Evolutionary conservation across 2,113 vertebrate species (phyloP), one percentile per base, ranked within the genome.

Genomic region (Meriones unguiculatus): DNA sequence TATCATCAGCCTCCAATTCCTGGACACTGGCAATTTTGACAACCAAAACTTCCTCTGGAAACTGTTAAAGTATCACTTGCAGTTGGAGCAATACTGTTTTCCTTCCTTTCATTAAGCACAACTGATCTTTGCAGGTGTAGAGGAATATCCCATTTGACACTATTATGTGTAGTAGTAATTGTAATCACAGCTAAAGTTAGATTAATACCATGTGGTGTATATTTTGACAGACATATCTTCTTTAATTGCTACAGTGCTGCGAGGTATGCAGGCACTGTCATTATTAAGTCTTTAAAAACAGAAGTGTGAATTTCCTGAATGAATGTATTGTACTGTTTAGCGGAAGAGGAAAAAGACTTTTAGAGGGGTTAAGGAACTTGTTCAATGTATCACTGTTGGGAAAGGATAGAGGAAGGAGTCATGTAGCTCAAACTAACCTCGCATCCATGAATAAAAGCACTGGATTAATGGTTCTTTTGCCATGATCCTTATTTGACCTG

Each of bases 141-240:
- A 50, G 82, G 38, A 86, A 8, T 18, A 67, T 95, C 80, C 76
- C 7, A 85, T 81, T 96, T 64, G 75, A 91, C 12, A 87, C 3
- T 59, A 57, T 69, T 22, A 77, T 3, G 10, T 72, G 28, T 52
- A 81, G 80, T 28, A 87, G 7, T 89, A 84, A 41, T 52, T 80
- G 54, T 75, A n/a, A 72, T 73, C 77, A 62, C 59, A 93, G n/a
- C 50, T 64, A 87, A 94, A 82, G n/a, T 86, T 73, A 80, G 91
- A 92, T 92, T 89, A 57, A 65, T 84, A 72, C 52, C 50, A 87
- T 38, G 17, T 8, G 22, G 67, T 90, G 59, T 78, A 38, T 54
- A 89, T 80, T 76, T 75, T 75, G 10, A 12, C 12, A 86, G 25
- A 10, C 65, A 81, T 70, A 50, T 77, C 20, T 85, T 18, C 32